These are phyloP conservation scores for Dusona sp. DNA, from an alignment of 2,888 invertebrate genomes.

Conservation along the genomic window DNA sequence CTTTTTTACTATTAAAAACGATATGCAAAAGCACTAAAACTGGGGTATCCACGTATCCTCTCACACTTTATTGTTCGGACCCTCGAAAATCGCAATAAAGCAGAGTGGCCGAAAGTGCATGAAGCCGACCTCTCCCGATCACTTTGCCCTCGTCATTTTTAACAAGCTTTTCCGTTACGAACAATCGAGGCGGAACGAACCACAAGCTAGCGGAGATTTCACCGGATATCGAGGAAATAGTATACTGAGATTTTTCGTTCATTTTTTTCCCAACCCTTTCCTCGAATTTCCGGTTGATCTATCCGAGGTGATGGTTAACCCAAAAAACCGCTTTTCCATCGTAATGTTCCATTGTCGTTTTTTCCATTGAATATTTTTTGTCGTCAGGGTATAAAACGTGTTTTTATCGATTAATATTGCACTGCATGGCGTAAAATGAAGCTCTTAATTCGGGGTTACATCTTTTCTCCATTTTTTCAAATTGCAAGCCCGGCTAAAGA, in stretches of 20 bases:
- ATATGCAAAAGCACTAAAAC: slow-evolving; percentile 3
- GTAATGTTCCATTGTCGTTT: slow-evolving; percentile 1
- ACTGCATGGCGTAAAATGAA: background rate
- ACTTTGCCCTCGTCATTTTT: slow-evolving; percentile 27
- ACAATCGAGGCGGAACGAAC: slow-evolving; percentile 18
- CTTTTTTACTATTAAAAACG: background rate
- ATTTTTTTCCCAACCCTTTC: background rate
- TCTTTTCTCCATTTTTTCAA: background rate
- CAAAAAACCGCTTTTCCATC: background rate
- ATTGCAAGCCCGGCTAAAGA: background rate
- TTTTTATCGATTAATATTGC: background rate
- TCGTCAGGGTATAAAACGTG: background rate
- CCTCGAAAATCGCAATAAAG: slow-evolving; percentile 60
- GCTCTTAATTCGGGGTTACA: background rate
- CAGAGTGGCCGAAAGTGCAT: slow-evolving; percentile 54
- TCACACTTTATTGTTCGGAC: slow-evolving; percentile 1
- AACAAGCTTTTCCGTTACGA: slow-evolving; percentile 48
- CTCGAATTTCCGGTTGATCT: background rate
- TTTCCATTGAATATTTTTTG: background rate
- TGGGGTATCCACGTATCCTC: background rate
- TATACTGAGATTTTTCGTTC: slow-evolving; percentile 3
- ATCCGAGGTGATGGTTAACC: slow-evolving; percentile 10
- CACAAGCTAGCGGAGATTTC: slow-evolving; percentile 10
- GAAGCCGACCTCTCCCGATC: slow-evolving; percentile 32
- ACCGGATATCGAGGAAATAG: slow-evolving; percentile 7